Conservation (phyloP, 2,888 invertebrate genomes). For the Aquatica leii region DNA sequence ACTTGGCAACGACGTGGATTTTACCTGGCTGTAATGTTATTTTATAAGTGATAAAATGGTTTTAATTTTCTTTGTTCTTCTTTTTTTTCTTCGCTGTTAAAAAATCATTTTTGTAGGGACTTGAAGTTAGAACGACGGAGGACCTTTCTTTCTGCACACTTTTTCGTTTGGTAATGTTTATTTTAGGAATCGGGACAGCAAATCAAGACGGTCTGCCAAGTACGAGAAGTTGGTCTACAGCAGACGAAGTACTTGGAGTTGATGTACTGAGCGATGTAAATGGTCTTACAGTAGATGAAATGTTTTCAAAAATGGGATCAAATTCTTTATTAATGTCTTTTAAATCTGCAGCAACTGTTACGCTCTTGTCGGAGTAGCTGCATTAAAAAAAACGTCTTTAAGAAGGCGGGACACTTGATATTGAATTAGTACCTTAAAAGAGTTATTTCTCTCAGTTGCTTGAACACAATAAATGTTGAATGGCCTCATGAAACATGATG, state of each 20-base stretch:
- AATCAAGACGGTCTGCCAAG: not conserved
- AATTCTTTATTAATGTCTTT: not conserved
- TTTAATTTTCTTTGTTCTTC: not conserved
- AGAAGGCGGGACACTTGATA: not conserved
- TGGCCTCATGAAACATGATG: constrained; percentile 12
- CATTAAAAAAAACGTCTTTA: not conserved
- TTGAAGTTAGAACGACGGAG: no score
- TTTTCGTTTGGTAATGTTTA: no score
- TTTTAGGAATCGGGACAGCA: no score
- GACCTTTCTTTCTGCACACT: no score
- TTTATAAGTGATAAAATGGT: no score
- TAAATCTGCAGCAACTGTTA: not conserved
- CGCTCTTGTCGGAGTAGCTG: not conserved
- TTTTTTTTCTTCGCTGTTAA: not conserved
- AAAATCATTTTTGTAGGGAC: not conserved
- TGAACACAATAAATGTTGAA: constrained; percentile 1
- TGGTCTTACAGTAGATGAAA: not conserved
- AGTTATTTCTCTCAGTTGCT: not conserved
- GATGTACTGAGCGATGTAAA: not conserved
- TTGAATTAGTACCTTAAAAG: not conserved
- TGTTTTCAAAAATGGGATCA: not conserved
- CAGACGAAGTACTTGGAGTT: not conserved
- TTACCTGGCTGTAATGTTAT: no score
- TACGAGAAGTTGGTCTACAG: not conserved
- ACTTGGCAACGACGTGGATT: no score